Evolutionary conservation across 2,113 vertebrate species (phyloP).

Genomic region (Pholis gunnellus): DNA sequence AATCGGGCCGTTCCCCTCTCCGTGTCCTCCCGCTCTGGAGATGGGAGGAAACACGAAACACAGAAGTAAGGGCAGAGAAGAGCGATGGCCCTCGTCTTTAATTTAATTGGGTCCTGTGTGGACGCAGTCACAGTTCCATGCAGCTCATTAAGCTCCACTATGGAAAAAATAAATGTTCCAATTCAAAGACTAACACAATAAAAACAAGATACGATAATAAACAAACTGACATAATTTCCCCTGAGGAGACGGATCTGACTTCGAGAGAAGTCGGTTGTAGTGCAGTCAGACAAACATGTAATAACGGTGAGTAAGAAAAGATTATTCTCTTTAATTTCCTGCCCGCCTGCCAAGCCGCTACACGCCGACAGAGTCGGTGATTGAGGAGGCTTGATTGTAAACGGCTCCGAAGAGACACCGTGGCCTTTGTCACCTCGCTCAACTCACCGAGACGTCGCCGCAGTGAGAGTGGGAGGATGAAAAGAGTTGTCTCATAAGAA

Average conservation of each 20-base stretch:
- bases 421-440: slow-evolving; percentile 30
- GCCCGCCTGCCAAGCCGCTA: not conserved
- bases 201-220: slow-evolving; percentile 55
- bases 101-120: slow-evolving; percentile 76
- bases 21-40: slow-evolving; percentile 17
- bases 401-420: slow-evolving; percentile 13
- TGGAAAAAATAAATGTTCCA: slow-evolving; percentile 72
- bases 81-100: slow-evolving; percentile 58
- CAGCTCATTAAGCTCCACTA: slow-evolving; percentile 68
- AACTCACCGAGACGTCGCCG: slow-evolving; percentile 44
- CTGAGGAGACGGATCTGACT: slow-evolving; percentile 43
- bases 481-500: slow-evolving; percentile 30
- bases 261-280: slow-evolving; percentile 1
- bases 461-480: slow-evolving; percentile 25
- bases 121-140: slow-evolving; percentile 61
- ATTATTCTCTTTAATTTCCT: slow-evolving; percentile 32
- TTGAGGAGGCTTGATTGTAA: slow-evolving; percentile 47
- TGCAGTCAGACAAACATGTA: slow-evolving; percentile 37
- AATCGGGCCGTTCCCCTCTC: slow-evolving; percentile 40
- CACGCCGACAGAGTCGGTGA: slow-evolving; percentile 5
- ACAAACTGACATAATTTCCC: slow-evolving; percentile 72
- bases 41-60: slow-evolving; percentile 39
- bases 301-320: slow-evolving; percentile 36
- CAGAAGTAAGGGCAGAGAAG: slow-evolving; percentile 19
- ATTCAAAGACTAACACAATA: slow-evolving; percentile 67